These are phyloP conservation scores for Moxostoma hubbsi DNA, from an alignment of 2,797 vertebrate genomes.

Conservation along the genomic window DNA sequence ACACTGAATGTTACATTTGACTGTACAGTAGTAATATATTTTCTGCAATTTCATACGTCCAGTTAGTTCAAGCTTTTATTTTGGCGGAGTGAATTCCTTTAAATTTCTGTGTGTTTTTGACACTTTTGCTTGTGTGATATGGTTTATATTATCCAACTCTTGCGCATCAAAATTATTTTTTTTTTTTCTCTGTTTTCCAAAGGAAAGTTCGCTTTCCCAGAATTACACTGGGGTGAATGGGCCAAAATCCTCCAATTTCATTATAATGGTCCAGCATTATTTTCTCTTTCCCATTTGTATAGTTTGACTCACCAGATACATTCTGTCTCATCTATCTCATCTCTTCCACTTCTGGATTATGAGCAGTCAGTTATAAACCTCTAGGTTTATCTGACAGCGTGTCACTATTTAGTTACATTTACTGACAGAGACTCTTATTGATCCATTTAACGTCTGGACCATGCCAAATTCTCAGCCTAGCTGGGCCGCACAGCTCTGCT, in stretches of 20 bases:
- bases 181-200: slow-evolving; percentile 11
- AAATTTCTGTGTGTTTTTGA: too few species aligned
- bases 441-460: slow-evolving; percentile 61
- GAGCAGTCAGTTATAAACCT: slow-evolving; percentile 67
- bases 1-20: too few species aligned
- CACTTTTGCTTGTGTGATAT: too few species aligned
- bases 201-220: slow-evolving; percentile 40
- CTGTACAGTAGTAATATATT: too few species aligned
- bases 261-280: slow-evolving; percentile 54
- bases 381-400: slow-evolving; percentile 64
- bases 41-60: too few species aligned
- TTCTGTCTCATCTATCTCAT: slow-evolving; percentile 53
- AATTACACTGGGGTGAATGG: slow-evolving; percentile 49
- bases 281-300: background rate
- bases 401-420: slow-evolving; percentile 68
- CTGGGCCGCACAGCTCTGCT: slow-evolving; percentile 54
- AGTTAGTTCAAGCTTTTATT: too few species aligned
- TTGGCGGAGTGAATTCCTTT: too few species aligned
- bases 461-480: slow-evolving; percentile 54
- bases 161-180: background rate
- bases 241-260: slow-evolving; percentile 52
- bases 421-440: slow-evolving; percentile 69
- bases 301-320: slow-evolving; percentile 44
- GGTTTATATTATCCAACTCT: background rate
- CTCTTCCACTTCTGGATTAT: slow-evolving; percentile 60